Percentiles rank a stretch among this genome's conserved stretches.
Conservation (phyloP, 2,888 invertebrate genomes). For the Bellardia pandia region DNA sequence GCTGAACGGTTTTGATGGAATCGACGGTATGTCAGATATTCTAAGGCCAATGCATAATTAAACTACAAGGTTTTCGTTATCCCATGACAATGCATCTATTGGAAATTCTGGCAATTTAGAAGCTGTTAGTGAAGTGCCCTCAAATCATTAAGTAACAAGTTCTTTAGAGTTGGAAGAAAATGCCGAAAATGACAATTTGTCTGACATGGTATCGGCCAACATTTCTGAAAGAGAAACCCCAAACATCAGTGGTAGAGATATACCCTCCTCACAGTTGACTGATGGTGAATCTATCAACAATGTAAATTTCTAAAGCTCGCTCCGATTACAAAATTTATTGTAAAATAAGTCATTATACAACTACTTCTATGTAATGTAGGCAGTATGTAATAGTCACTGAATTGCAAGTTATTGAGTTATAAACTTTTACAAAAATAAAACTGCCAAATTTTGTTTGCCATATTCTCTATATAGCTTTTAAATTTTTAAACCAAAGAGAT, state of each 20-base stretch:
- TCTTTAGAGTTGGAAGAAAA: slow-evolving; percentile 94
- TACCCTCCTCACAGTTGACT: slow-evolving; percentile 96
- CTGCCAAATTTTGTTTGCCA: too few relatives aligned
- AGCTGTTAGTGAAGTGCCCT: slow-evolving; percentile 97
- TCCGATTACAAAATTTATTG: too few relatives aligned
- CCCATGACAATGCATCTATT: slow-evolving; percentile 95
- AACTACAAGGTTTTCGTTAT: slow-evolving; percentile 90
- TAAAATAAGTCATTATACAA: too few relatives aligned
- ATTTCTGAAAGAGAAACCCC: slow-evolving; percentile 96
- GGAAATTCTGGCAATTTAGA: slow-evolving; percentile 97
- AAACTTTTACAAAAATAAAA: too few relatives aligned
- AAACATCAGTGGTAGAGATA: slow-evolving; percentile 98
- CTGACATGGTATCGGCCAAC: slow-evolving; percentile 98
- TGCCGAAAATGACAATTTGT: slow-evolving; percentile 95
- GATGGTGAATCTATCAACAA: slow-evolving; percentile 88
- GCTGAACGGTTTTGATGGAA: slow-evolving; percentile 79
- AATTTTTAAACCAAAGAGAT: too few relatives aligned
- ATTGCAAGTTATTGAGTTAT: too few relatives aligned
- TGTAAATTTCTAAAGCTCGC: slow-evolving; percentile 89
- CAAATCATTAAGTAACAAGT: slow-evolving; percentile 97
- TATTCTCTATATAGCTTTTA: too few relatives aligned
- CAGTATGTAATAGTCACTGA: too few relatives aligned
- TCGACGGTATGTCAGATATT: slow-evolving; percentile 81
- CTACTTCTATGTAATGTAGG: too few relatives aligned
- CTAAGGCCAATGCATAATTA: slow-evolving; percentile 85